A percentile compares a stretch with the other conserved stretches of the same genome.
These are phyloP conservation scores for Spialia ferax DNA, from an alignment of 2,888 invertebrate species.

Conservation along the genomic window DNA sequence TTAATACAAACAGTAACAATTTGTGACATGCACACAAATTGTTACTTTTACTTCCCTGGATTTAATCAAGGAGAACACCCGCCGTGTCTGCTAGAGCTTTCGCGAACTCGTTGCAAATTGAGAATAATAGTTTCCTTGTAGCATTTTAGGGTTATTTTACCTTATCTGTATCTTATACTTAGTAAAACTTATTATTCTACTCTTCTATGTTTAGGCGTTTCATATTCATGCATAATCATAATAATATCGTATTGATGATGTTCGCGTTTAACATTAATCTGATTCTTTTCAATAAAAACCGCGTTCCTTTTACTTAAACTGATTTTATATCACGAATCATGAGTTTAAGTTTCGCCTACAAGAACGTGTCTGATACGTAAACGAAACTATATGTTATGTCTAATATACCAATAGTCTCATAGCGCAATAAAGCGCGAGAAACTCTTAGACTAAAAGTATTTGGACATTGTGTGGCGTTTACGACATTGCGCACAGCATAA, in stretches of 20 bases:
- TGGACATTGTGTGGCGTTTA: slow-evolving; percentile 30
- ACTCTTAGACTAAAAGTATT: slow-evolving; percentile 32
- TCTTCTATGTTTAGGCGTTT: too few relatives aligned
- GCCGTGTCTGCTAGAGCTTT: slow-evolving; percentile 67
- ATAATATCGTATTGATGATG: too few relatives aligned
- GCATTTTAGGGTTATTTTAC: slow-evolving; percentile 66
- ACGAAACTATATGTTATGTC: slow-evolving; percentile 24
- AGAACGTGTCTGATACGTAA: slow-evolving; percentile 1
- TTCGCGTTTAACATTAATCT: too few relatives aligned
- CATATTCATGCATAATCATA: too few relatives aligned
- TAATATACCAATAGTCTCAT: slow-evolving; percentile 20
- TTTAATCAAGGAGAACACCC: slow-evolving; percentile 86
- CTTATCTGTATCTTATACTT: slow-evolving; percentile 2
- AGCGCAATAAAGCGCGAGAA: slow-evolving; percentile 31
- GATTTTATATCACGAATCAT: neutral
- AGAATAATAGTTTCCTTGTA: slow-evolving; percentile 79
- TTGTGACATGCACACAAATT: slow-evolving; percentile 73
- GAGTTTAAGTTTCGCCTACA: neutral
- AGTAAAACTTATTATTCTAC: too few relatives aligned
- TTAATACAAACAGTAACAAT: slow-evolving; percentile 1
- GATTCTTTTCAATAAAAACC: too few relatives aligned
- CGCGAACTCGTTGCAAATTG: slow-evolving; percentile 78
- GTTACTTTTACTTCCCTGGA: slow-evolving; percentile 77
- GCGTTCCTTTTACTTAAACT: neutral
- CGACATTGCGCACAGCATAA: slow-evolving; percentile 19